phyloP scores from a whole-genome alignment of 2,113 vertebrate genomes.

The Anser brachyrhynchus region DNA sequence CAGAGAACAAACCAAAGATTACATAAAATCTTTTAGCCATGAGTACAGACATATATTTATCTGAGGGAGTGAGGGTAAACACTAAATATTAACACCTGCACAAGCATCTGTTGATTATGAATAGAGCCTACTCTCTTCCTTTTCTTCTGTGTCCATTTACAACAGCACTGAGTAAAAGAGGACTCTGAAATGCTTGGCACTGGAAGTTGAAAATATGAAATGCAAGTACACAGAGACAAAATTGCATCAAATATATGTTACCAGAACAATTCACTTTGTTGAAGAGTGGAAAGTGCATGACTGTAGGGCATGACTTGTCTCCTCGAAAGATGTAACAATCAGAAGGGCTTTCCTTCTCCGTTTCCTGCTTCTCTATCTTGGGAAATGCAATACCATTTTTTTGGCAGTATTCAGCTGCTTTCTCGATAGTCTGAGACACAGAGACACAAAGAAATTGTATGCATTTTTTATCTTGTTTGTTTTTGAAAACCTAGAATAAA shows the following conservation, averaged over 20 bases:
- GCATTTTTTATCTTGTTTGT: too few species aligned
- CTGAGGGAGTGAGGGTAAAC: background rate
- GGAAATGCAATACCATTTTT: slow-evolving; percentile 38
- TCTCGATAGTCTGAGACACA: slow-evolving; percentile 38
- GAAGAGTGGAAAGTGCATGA: slow-evolving; percentile 70
- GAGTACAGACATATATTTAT: background rate
- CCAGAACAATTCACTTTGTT: slow-evolving; percentile 50
- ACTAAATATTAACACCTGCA: background rate
- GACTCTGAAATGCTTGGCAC: background rate
- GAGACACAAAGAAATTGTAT: background rate
- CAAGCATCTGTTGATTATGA: background rate
- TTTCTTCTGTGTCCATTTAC: background rate
- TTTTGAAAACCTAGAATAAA: background rate
- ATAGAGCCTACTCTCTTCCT: background rate
- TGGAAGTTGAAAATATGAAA: background rate
- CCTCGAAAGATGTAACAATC: slow-evolving; percentile 55
- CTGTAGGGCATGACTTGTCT: background rate
- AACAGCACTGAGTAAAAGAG: background rate
- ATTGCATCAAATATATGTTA: background rate
- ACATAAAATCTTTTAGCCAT: background rate
- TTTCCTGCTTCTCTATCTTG: background rate
- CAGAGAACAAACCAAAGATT: background rate
- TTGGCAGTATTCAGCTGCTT: slow-evolving; percentile 12
- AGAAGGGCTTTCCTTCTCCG: background rate
- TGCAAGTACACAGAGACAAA: background rate